phyloP scores from a whole-genome alignment of 2,888 invertebrate genomes.

The Mesoligia furuncula region DNA sequence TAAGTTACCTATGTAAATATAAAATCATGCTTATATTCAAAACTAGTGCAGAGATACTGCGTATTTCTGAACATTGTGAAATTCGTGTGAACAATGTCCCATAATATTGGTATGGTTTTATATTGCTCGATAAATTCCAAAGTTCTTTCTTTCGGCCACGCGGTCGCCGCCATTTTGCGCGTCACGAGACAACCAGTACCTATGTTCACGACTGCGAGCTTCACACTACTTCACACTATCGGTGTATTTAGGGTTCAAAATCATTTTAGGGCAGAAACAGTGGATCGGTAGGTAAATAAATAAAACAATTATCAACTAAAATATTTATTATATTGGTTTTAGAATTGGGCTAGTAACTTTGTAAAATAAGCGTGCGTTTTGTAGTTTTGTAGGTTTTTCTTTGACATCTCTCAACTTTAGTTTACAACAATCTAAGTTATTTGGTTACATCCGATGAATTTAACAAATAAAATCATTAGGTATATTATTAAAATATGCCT shows the following conservation, averaged over 20 bases:
- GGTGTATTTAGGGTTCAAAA: conserved; percentile 56
- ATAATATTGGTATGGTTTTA: conserved; percentile 67
- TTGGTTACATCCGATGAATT: conserved; percentile 58
- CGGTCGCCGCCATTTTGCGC: conserved; percentile 67
- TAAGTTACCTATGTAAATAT: conserved; percentile 55
- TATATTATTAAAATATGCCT: conserved; percentile 63
- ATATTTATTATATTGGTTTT: conserved; percentile 58
- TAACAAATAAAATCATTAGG: conserved; percentile 60
- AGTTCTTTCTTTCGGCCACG: conserved; percentile 69
- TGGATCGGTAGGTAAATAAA: conserved; percentile 62
- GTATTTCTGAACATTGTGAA: conserved; percentile 62
- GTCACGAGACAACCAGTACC: conserved; percentile 60
- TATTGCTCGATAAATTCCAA: conserved; percentile 70
- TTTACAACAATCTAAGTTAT: conserved; percentile 59
- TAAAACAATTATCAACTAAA: conserved; percentile 62
- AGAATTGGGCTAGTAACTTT: conserved; percentile 59
- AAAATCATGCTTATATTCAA: conserved; percentile 59
- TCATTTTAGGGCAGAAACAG: conserved; percentile 62
- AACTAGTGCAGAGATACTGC: conserved; percentile 61
- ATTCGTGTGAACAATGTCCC: conserved; percentile 68
- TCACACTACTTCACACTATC: conserved; percentile 58
- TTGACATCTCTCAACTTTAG: conserved; percentile 57
- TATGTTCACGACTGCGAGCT: conserved; percentile 60
- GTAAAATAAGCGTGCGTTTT: conserved; percentile 58
- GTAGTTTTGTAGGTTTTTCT: conserved; percentile 51